Evolutionary conservation across 2,888 invertebrate species (phyloP), one percentile per base, ranked within the genome.

Genomic region (Callyntrura guangdongensis): DNA sequence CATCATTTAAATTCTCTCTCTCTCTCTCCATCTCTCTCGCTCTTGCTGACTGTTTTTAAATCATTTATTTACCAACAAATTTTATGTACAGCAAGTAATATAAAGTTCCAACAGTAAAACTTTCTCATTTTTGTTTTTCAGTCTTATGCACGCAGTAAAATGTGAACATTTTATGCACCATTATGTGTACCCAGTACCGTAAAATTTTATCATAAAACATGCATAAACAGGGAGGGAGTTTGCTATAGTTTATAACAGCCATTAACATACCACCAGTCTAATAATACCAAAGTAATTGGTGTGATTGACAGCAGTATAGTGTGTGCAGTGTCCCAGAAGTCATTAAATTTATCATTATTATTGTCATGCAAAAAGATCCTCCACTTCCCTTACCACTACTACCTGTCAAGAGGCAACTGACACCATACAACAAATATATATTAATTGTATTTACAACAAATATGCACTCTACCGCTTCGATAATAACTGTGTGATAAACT

Each of bases 251-350:
- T 61, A 79, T 61, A 25, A 64, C 69, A 64, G 64, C 49, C 53
- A 86, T 86, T 86, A 86, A 64, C 86, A 77, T 86, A 64, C 64
- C 45, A 36, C 36, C 36, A 86, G 61, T 67, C 27, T 64, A 77
- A 86, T 86, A 86, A 79, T 86, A 77, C 61, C 77, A 64, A 64
- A 79, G 67, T 86, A 86, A 86, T 86, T 86, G 86, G 86, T 67
- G 25, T 86, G 86, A 86, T 86, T 86, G 86, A 74, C 74, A 74
- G 74, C 74, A 74, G 22, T 74, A 49, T 22, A 74, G 49, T 49
- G 22, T 22, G 8, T 61, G 1, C 47, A 74, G 74, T 77, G 86
- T 86, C 86, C 77, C 77, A 86, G 79, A 74, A 77, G 86, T 86
- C 86, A 86, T 86, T 86, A 86, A 86, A 86, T 74, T 74, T 86